These are phyloP conservation scores for Conistra vaccinii DNA, from an alignment of 2,888 invertebrate species.

Conservation along the genomic window DNA sequence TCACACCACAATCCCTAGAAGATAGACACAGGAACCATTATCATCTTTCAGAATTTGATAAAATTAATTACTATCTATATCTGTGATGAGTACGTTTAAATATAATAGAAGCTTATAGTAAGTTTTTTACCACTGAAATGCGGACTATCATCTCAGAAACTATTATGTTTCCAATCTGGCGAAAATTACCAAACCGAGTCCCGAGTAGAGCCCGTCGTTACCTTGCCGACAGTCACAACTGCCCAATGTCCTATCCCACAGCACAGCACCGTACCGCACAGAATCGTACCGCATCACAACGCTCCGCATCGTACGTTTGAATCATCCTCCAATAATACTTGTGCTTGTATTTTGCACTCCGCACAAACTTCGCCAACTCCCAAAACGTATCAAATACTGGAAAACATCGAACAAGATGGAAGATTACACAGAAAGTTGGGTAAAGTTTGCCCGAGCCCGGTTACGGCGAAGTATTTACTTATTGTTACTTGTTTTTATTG, in stretches of 20 bases:
- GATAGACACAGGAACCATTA: no score
- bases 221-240: not conserved
- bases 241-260: no score
- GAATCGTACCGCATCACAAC: not conserved
- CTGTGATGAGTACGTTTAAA: not conserved
- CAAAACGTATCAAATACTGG: constrained; percentile 56
- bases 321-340: constrained; percentile 15
- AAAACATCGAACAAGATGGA: constrained; percentile 59
- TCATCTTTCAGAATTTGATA: no score
- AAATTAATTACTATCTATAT: no score
- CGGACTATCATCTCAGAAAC: not conserved
- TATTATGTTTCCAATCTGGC: not conserved
- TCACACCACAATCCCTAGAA: no score
- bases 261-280: not conserved
- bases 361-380: constrained; percentile 35
- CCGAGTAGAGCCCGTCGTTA: not conserved
- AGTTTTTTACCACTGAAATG: not conserved
- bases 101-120: not conserved
- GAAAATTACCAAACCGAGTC: not conserved
- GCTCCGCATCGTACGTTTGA: not conserved
- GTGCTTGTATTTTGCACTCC: constrained; percentile 32
- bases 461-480: constrained; percentile 57
- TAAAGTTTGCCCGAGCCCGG: constrained; percentile 42
- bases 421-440: constrained; percentile 58
- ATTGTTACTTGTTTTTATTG: constrained; percentile 59